phyloP scores from a whole-genome alignment of 2,113 vertebrate species.

The Alligator sinensis region DNA sequence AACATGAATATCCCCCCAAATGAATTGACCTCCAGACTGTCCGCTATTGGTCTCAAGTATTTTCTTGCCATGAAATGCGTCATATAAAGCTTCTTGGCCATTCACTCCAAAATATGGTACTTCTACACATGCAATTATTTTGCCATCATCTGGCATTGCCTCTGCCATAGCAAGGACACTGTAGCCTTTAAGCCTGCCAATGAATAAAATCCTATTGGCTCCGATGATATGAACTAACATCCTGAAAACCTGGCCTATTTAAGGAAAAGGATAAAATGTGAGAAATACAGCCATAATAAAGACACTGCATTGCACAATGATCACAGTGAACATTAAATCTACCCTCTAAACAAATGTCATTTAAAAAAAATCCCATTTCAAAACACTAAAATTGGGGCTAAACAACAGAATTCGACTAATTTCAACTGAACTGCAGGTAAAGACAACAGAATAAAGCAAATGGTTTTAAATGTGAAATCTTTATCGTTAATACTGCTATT shows the following conservation, averaged over 20 bases:
- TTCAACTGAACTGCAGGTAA: constrained; percentile 13
- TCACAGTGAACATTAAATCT: constrained; percentile 1
- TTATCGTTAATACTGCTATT: constrained; percentile 63
- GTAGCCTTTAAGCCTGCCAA: constrained; percentile 78
- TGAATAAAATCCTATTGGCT: constrained; percentile 77
- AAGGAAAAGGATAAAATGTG: constrained; percentile 16
- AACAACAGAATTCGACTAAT: constrained; percentile 44
- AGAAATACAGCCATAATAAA: background rate
- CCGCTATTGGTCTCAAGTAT: constrained; percentile 77
- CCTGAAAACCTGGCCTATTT: constrained; percentile 76
- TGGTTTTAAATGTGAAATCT: constrained; percentile 60
- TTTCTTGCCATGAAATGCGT: constrained; percentile 80
- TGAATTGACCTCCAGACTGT: constrained; percentile 76
- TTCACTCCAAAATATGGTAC: constrained; percentile 72
- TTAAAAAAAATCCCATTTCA: background rate
- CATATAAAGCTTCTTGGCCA: constrained; percentile 76
- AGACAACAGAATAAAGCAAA: constrained; percentile 51
- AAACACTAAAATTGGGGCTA: constrained; percentile 24
- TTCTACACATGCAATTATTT: constrained; percentile 74
- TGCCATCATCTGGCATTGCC: constrained; percentile 79
- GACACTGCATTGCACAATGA: background rate
- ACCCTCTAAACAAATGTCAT: background rate
- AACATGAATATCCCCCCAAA: background rate
- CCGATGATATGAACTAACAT: constrained; percentile 75
- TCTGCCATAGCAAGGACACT: constrained; percentile 78